Base-by-base conservation (phyloP, 2,113 vertebrate genomes). In the Zootoca vivipara region DNA sequence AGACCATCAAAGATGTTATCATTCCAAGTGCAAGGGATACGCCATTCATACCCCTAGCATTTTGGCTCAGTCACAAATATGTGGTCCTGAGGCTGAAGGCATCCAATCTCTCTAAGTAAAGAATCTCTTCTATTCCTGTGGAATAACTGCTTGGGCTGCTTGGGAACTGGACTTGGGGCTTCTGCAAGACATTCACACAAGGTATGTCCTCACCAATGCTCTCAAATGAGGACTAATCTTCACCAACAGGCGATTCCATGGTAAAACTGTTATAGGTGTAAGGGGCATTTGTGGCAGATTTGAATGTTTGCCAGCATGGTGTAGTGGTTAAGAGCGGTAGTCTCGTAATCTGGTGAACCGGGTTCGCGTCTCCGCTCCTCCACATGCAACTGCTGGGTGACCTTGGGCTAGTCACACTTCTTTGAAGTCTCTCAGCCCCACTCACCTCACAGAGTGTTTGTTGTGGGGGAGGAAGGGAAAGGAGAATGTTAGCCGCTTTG, bases 11-110 rank as follows among this genome's bases (percentile, higher is more conserved):
- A 86, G 75, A 69, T 78, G 22, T 46, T 33, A 78, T 67, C 28
- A 28, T 30, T 15, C 38, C 38, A 46, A 78, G 38, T 8, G 7
- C 15, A 67, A 67, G 20, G 35, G 33, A 62, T 75, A 62, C 20
- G 22, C 30, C 74, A 78, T 86, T 52, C 40, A 78, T 42, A 69
- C 3, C n/a, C 40, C 24, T 69, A 67, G n/a, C 85, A 78, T 78
- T 78, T 78, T 86, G 75, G 85, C 75, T 78, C 64, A 7, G 22
- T n/a, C 46, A 78, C 85, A 69, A 78, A 78, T 78, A 86, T 78
- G 75, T 15, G n/a, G 20, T 78, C 75, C 78, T 67, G 74, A 78
- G n/a, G 58, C 38, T 78, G 85, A 86, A 64, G 35, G 33, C n/a
- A 56, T 58, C 69, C n/a, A 26, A 40, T 20, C 40, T 85, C 10